phyloP scores from a whole-genome alignment of 2,113 vertebrate genomes.

The Macroglossus sobrinus region DNA sequence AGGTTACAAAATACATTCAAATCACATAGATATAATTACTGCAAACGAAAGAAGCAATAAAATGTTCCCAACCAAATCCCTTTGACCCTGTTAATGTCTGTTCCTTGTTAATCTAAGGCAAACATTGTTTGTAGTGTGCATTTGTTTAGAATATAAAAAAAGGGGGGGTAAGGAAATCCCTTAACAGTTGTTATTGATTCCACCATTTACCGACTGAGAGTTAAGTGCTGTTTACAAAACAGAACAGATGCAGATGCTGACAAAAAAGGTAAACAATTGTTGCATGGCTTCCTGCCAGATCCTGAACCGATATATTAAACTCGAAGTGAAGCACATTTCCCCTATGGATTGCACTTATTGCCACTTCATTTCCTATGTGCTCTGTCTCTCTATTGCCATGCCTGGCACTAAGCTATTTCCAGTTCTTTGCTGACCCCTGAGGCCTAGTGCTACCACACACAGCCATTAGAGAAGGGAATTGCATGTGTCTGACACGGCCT shows the following conservation, averaged over 20 bases:
- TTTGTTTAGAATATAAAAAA: slow-evolving; percentile 85
- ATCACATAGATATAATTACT: slow-evolving; percentile 84
- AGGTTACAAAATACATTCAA: slow-evolving; percentile 83
- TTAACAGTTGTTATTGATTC: slow-evolving; percentile 99
- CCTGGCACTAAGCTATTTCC: slow-evolving; percentile 91
- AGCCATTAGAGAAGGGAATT: slow-evolving; percentile 96
- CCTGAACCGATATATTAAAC: slow-evolving; percentile 96
- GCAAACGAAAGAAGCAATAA: slow-evolving; percentile 80
- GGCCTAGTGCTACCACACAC: slow-evolving; percentile 90
- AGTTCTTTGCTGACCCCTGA: slow-evolving; percentile 92
- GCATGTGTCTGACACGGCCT: slow-evolving; percentile 96
- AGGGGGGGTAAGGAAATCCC: slow-evolving; percentile 88
- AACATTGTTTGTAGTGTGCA: slow-evolving; percentile 81
- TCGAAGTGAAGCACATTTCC: slow-evolving; percentile 97
- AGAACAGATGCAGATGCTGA: slow-evolving; percentile 99
- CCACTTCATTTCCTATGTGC: slow-evolving; percentile 98
- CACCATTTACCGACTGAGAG: slow-evolving; percentile 93
- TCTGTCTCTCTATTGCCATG: slow-evolving; percentile 81
- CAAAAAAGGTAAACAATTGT: slow-evolving; percentile 99
- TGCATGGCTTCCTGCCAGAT: slow-evolving; percentile 96
- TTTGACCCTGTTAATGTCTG: slow-evolving; percentile 85
- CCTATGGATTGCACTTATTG: slow-evolving; percentile 97
- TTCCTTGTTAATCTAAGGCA: slow-evolving; percentile 87
- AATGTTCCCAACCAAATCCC: slow-evolving; percentile 83
- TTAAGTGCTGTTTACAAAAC: slow-evolving; percentile 98